Conservation (phyloP, 1,140 invertebrate species). For the Lucilia sericata region DNA sequence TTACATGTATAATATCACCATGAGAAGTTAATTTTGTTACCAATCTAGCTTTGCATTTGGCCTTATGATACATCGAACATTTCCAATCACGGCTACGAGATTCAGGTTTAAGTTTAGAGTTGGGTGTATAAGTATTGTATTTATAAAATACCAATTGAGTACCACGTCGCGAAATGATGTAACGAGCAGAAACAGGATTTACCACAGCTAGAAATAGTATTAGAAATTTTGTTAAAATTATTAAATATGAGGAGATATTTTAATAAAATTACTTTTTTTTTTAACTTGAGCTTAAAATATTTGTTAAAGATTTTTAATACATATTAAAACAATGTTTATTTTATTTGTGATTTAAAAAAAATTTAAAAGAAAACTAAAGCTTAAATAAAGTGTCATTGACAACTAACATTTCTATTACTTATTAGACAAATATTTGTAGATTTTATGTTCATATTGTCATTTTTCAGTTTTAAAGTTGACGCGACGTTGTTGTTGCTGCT, state of each 20-base stretch:
- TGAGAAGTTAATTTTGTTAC: constrained; percentile 51
- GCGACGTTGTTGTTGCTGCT: neutral
- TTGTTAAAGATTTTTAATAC: too few relatives aligned
- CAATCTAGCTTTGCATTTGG: constrained; percentile 62
- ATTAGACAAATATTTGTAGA: too few relatives aligned
- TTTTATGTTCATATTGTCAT: neutral
- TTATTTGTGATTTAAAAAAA: too few relatives aligned
- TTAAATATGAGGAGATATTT: neutral
- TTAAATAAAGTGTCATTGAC: too few relatives aligned
- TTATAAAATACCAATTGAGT: constrained; percentile 61
- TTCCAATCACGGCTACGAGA: constrained; percentile 63
- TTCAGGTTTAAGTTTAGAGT: constrained; percentile 59
- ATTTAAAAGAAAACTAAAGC: too few relatives aligned
- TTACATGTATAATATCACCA: constrained; percentile 61
- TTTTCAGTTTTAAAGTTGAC: neutral
- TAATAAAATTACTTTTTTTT: too few relatives aligned
- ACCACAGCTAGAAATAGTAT: constrained; percentile 3
- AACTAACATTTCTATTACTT: too few relatives aligned
- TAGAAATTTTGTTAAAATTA: neutral
- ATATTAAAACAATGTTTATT: too few relatives aligned
- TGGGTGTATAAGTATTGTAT: constrained; percentile 66
- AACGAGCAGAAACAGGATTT: constrained; percentile 42
- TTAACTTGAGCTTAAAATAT: too few relatives aligned
- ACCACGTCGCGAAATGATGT: constrained; percentile 61
- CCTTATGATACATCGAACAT: constrained; percentile 67